Evolutionary conservation across 37 sponge, comb jelly and placozoan genomes (phyloP), one percentile per base, ranked within the genome.

Genomic region (Crambe crambe): DNA sequence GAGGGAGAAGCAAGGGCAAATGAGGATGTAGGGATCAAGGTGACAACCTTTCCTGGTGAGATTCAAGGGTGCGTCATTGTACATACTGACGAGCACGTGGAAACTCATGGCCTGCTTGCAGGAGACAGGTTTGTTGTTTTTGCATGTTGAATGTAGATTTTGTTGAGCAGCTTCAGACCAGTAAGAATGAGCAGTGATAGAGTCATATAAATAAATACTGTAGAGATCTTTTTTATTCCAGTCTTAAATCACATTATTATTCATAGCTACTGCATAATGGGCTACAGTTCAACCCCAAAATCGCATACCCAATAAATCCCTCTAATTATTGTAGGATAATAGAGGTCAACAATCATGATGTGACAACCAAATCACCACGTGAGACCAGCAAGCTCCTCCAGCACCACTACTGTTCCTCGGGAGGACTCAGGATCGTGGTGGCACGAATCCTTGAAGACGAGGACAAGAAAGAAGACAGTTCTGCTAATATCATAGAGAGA

Each of bases 261-360:
- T n/a, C n/a, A n/a, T n/a, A n/a, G n/a, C n/a, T n/a, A n/a, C n/a
- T n/a, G n/a, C n/a, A n/a, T n/a, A n/a, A n/a, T n/a, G n/a, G n/a
- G n/a, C n/a, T n/a, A n/a, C n/a, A n/a, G n/a, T n/a, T n/a, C n/a
- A n/a, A n/a, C n/a, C n/a, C n/a, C n/a, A n/a, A n/a, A n/a, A n/a
- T n/a, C n/a, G n/a, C n/a, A n/a, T n/a, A n/a, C n/a, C n/a, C n/a
- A n/a, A n/a, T n/a, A n/a, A n/a, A n/a, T n/a, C n/a, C n/a, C n/a
- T n/a, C n/a, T n/a, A n/a, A n/a, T n/a, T n/a, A n/a, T n/a, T n/a
- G n/a, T n/a, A 86, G 86, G 66, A 27, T 86, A 0, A 56, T 86
- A 38, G 86, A 86, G 32, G 54, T 86, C 29, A 80, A 79, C 66
- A 80, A 70, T 1, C 22, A 18, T 34, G 60, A 74, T 74, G 80